Evolutionary conservation across 2,888 invertebrate genomes (phyloP).

Genomic region (Salpingus planirostris): DNA sequence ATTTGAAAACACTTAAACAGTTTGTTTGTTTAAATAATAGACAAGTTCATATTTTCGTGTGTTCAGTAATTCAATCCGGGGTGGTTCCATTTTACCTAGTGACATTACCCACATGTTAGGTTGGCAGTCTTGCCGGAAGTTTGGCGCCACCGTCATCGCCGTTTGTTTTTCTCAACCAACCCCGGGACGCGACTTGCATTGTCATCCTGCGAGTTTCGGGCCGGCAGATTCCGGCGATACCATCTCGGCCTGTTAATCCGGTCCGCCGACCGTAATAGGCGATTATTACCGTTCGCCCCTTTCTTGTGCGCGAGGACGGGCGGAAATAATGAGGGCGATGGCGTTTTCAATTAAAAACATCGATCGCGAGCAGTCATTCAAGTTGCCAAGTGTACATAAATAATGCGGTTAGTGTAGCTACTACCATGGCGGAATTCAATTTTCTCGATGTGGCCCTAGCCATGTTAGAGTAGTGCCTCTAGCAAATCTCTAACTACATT

Average conservation of each 20-base stretch:
- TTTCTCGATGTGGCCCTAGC: conserved; percentile 16
- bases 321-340: too few species aligned
- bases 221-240: too few species aligned
- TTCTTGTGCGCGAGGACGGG: too few species aligned
- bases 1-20: conserved; percentile 41
- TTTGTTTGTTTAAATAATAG: conserved; percentile 42
- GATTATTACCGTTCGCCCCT: too few species aligned
- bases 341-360: too few species aligned
- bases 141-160: conserved; percentile 35
- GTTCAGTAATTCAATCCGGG: conserved; percentile 36
- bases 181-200: conserved; percentile 20
- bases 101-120: conserved; percentile 36
- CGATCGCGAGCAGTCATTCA: too few species aligned
- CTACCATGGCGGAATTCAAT: conserved; percentile 19
- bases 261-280: too few species aligned
- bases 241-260: too few species aligned
- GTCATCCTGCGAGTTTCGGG: conserved; percentile 31
- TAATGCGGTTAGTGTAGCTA: conserved; percentile 20
- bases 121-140: conserved; percentile 37
- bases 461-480: conserved; percentile 22
- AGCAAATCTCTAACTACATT: conserved; percentile 30
- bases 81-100: conserved; percentile 27
- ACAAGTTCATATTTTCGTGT: conserved; percentile 38
- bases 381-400: too few species aligned
- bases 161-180: conserved; percentile 36